These are phyloP conservation scores for Amblyteles armatorius DNA, from an alignment of 2,888 invertebrate species.

Conservation along the genomic window DNA sequence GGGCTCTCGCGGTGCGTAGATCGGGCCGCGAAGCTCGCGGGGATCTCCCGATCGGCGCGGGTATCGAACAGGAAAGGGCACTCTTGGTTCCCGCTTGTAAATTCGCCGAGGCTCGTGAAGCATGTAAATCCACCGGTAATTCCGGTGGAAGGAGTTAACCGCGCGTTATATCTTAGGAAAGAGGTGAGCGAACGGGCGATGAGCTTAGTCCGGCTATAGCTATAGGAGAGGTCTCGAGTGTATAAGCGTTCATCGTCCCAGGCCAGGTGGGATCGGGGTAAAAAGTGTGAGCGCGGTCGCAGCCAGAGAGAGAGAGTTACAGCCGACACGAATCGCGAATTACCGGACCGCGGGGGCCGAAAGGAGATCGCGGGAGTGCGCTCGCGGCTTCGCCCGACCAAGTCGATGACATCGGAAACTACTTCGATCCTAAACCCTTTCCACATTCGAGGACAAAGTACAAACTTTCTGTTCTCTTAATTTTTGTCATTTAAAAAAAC, in stretches of 20 bases:
- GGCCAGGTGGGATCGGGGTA: conserved; percentile 70
- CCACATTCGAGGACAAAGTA: conserved; percentile 53
- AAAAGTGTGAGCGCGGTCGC: conserved; percentile 63
- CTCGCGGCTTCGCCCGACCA: conserved; percentile 60
- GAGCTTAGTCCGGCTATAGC: conserved; percentile 13
- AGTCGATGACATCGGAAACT: conserved; percentile 83
- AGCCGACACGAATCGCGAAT: conserved; percentile 83
- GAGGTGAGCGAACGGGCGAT: conserved; percentile 40
- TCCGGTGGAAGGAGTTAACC: conserved; percentile 77
- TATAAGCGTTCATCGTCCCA: conserved; percentile 46
- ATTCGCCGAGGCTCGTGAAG: conserved; percentile 76
- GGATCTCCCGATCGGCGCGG: conserved; percentile 69
- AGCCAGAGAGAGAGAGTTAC: conserved; percentile 76
- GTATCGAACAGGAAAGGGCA: conserved; percentile 82
- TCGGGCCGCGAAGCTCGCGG: conserved; percentile 59
- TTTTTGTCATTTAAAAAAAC: neutral
- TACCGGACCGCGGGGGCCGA: conserved; percentile 74
- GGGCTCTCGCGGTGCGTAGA: conserved; percentile 5
- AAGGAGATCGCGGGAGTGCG: conserved; percentile 73
- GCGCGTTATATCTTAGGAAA: conserved; percentile 58
- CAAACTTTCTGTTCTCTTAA: conserved; percentile 10
- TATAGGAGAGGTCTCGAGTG: neutral
- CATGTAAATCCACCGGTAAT: conserved; percentile 82
- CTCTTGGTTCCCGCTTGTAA: conserved; percentile 82
- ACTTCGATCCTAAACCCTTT: conserved; percentile 77